These are phyloP conservation scores for Alviniconcha strummeri DNA, from an alignment of 2,888 invertebrate genomes.

Conservation along the genomic window DNA sequence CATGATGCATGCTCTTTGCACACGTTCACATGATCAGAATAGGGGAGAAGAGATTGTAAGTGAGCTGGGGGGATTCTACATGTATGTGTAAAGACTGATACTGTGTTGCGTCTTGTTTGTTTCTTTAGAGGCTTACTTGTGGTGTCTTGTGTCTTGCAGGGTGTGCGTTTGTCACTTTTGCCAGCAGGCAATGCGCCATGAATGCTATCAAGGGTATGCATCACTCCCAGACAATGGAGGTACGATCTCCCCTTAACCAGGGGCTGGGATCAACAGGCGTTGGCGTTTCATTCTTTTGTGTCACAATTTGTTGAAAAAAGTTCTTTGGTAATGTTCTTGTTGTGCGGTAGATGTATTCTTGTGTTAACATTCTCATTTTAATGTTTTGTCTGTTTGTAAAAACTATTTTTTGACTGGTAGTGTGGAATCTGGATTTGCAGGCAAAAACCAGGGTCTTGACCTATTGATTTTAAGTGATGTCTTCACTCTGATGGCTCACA, in stretches of 20 bases:
- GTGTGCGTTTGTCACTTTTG: constrained; percentile 99
- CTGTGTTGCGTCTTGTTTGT: constrained; percentile 3
- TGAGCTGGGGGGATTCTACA: too few species aligned
- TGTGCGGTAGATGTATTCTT: constrained; percentile 14
- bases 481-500: background rate
- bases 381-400: background rate
- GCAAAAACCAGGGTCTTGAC: too few species aligned
- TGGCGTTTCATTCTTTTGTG: background rate
- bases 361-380: constrained; percentile 4
- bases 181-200: constrained; percentile 96
- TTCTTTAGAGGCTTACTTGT: constrained; percentile 18
- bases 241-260: constrained; percentile 66
- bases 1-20: too few species aligned
- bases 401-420: background rate
- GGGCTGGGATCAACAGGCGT: constrained; percentile 4
- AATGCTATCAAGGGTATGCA: constrained; percentile 98
- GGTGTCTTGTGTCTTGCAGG: constrained; percentile 75
- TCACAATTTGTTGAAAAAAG: background rate
- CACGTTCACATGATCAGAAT: too few species aligned
- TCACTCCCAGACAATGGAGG: constrained; percentile 99
- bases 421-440: too few species aligned
- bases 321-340: constrained; percentile 22
- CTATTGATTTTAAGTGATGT: too few species aligned
- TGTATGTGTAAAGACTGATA: too few species aligned
- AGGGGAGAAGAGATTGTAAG: too few species aligned